Percentiles rank a stretch among this genome's conserved stretches.
Conservation (phyloP, 2,113 vertebrate genomes). For the Apus apus region DNA sequence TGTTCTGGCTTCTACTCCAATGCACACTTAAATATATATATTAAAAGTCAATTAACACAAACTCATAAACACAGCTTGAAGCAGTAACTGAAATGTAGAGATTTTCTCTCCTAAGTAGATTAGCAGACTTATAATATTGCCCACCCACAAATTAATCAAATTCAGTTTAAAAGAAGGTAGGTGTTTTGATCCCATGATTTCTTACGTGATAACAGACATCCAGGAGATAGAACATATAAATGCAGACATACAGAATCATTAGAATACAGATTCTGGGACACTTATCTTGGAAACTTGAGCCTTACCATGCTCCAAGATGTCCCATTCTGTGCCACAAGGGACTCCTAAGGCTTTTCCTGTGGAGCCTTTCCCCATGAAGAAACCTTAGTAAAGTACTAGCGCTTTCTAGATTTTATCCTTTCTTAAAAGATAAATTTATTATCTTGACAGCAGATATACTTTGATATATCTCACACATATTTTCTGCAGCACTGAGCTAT, state of each 20-base stretch:
- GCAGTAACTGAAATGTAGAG: background rate
- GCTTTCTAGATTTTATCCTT: background rate
- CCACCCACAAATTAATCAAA: background rate
- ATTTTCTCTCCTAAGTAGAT: background rate
- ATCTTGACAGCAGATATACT: background rate
- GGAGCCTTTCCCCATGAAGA: background rate
- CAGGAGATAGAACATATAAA: background rate
- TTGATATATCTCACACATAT: background rate
- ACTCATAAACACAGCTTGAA: background rate
- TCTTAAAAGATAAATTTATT: background rate
- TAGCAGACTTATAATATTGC: background rate
- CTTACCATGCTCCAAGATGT: background rate
- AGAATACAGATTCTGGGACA: background rate
- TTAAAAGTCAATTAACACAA: background rate
- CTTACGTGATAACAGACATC: fast-evolving
- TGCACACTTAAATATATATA: background rate
- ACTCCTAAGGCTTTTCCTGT: background rate
- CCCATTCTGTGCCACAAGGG: background rate
- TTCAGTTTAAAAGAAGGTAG: background rate
- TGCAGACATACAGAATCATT: background rate
- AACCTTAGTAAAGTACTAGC: background rate
- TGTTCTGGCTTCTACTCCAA: background rate
- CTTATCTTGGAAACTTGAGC: background rate
- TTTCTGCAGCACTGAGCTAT: background rate
- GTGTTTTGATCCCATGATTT: background rate